Percentiles rank a stretch among this genome's conserved stretches.
These are phyloP conservation scores for Oncopodura yosiiana DNA, from an alignment of 1,140 invertebrate genomes.

Conservation along the genomic window DNA sequence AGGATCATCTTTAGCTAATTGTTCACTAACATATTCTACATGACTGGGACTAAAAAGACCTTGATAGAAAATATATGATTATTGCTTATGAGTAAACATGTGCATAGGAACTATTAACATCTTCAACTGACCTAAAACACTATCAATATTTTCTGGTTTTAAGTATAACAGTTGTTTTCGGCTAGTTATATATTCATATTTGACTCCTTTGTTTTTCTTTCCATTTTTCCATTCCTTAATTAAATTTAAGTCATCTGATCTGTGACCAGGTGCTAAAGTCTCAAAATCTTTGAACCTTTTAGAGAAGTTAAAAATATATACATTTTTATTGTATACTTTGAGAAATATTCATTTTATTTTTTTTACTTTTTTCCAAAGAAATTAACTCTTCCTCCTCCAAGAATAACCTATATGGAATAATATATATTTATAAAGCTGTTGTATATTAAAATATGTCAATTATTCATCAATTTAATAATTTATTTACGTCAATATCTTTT, in stretches of 20 bases:
- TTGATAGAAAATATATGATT: no score
- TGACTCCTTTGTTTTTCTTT: conserved; percentile 38
- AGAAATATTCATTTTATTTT: no score
- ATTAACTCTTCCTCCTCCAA: conserved; percentile 54
- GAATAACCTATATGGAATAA: conserved; percentile 50
- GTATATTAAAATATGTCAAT: background rate
- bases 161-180: background rate
- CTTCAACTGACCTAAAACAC: conserved; percentile 34
- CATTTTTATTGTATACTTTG: no score
- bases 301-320: no score
- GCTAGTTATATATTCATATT: background rate
- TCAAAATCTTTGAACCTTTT: conserved; percentile 48
- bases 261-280: conserved; percentile 15
- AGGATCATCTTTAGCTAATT: no score
- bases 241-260: conserved; percentile 34
- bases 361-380: conserved; percentile 44
- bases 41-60: no score
- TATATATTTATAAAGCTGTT: no score
- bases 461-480: background rate
- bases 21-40: no score
- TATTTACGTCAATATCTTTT: conserved; percentile 38
- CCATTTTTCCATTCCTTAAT: conserved; percentile 37
- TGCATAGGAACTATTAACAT: no score
- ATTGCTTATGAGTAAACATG: no score
- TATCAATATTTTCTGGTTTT: conserved; percentile 6